These are phyloP conservation scores for Varanus salvator DNA, from an alignment of 2,113 vertebrate species.

Conservation along the genomic window DNA sequence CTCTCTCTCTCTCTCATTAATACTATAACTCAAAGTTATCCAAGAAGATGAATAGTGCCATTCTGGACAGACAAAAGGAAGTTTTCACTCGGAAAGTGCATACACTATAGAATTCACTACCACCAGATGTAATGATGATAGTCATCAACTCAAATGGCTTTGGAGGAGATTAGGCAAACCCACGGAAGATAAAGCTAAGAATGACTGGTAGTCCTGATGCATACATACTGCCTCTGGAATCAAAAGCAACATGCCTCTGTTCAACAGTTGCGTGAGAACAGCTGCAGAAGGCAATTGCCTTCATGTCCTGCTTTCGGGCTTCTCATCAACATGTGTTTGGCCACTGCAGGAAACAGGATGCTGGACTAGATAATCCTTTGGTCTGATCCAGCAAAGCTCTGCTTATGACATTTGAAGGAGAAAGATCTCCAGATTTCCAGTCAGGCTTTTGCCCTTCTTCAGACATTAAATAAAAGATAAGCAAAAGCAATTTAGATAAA, in stretches of 20 bases:
- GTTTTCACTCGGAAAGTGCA: neutral
- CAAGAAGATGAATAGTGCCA: neutral
- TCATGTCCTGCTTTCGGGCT: neutral
- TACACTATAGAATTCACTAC: neutral
- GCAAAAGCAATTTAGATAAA: constrained; percentile 70
- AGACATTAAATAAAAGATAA: constrained; percentile 58
- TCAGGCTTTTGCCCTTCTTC: constrained; percentile 42
- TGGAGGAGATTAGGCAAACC: neutral
- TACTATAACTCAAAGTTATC: neutral
- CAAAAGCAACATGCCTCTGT: neutral
- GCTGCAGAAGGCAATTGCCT: neutral
- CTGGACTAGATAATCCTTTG: neutral
- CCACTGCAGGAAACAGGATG: neutral
- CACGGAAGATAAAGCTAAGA: neutral
- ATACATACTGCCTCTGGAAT: neutral
- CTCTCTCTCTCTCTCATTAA: no score
- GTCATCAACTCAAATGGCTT: neutral
- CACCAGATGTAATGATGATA: neutral
- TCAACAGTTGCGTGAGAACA: neutral
- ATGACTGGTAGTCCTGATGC: neutral
- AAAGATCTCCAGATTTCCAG: constrained; percentile 44
- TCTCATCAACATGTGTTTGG: neutral
- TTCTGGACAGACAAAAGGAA: neutral
- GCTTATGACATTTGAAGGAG: constrained; percentile 19
- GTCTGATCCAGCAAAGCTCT: neutral